These are phyloP conservation scores for Setipinna tenuifilis DNA, from an alignment of 2,797 vertebrate species.

Conservation along the genomic window DNA sequence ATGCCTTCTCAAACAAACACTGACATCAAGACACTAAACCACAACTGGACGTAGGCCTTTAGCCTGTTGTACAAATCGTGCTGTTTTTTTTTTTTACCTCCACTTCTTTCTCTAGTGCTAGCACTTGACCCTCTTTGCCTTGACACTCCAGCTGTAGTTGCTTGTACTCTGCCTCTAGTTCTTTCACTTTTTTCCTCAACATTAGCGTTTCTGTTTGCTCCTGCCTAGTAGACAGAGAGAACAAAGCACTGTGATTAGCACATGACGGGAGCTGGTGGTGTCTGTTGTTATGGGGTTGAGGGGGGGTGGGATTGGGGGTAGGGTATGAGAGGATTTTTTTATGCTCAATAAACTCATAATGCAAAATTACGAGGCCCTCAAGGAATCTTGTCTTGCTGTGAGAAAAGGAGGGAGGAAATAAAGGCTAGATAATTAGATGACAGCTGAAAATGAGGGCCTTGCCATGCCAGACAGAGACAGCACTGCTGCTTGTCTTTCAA, in stretches of 20 bases:
- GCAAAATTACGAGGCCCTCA: neutral
- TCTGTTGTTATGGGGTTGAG: too few species aligned
- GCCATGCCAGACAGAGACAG: neutral
- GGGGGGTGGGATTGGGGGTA: too few species aligned
- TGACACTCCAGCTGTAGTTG: constrained; percentile 83
- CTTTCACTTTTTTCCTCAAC: constrained; percentile 83
- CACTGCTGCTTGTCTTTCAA: neutral
- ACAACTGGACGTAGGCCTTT: neutral
- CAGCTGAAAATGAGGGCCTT: neutral
- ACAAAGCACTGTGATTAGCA: constrained; percentile 42
- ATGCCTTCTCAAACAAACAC: constrained; percentile 25
- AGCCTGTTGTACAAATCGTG: neutral
- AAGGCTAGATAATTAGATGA: neutral
- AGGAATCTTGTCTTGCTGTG: neutral
- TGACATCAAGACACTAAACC: constrained; percentile 33
- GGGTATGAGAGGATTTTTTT: neutral
- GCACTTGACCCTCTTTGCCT: constrained; percentile 78
- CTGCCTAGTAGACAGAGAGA: constrained; percentile 49
- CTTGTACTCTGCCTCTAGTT: constrained; percentile 84
- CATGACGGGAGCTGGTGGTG: too few species aligned
- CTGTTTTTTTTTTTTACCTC: constrained; percentile 70
- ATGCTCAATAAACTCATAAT: neutral
- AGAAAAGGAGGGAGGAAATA: neutral
- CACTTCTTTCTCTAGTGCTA: constrained; percentile 81
- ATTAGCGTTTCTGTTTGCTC: constrained; percentile 82